Base-by-base conservation (phyloP, 1,140 invertebrate genomes). In the Papilio xuthus region DNA sequence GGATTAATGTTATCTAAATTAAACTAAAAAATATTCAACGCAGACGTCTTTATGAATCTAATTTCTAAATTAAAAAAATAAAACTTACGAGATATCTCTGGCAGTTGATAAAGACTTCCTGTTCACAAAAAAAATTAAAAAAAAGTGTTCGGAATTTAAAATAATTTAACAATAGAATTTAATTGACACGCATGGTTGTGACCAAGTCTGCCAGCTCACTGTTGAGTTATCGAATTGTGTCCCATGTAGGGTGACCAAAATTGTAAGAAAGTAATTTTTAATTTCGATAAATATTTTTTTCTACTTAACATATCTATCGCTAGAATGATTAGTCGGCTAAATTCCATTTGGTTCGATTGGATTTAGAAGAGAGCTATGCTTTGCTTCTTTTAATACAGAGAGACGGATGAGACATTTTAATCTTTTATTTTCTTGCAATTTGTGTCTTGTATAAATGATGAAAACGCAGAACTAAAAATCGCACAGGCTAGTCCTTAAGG, bases 151-250 rank as follows among this genome's bases (percentile, higher is more conserved):
- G 44, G 67, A 80, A 79, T 80, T 83, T 70, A 20, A 42, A 70
- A 42, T 70, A 70, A 82, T 85, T 83, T 78, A 81, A 73, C 70
- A 75, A 15, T 76, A 56, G 73, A 75, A 74, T 23, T 70, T 8
- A 77, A 67, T 67, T 28, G 26, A 37, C n/a, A 23, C 82, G 81
- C 81, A 80, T 81, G 79, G 73, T 75, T 80, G 50, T 67, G 75
- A 20, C 81, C 71, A 82, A 73, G 83, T 72, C 82, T 80, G 81
- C 77, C 78, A 79, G 86, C 87, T 91, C 85, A 91, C 88, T 91
- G 83, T 69, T 80, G 74, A 81, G 82, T 88, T 90, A 89, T 89
- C 86, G 85, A 85, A 84, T 78, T 83, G 82, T 83, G 70, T 80
- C 74, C 80, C 81, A n/a, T 26, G 10, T 73, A 73, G 71, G 71